Base-by-base conservation (phyloP, 2,113 vertebrate genomes). In the Peromyscus polionotus region DNA sequence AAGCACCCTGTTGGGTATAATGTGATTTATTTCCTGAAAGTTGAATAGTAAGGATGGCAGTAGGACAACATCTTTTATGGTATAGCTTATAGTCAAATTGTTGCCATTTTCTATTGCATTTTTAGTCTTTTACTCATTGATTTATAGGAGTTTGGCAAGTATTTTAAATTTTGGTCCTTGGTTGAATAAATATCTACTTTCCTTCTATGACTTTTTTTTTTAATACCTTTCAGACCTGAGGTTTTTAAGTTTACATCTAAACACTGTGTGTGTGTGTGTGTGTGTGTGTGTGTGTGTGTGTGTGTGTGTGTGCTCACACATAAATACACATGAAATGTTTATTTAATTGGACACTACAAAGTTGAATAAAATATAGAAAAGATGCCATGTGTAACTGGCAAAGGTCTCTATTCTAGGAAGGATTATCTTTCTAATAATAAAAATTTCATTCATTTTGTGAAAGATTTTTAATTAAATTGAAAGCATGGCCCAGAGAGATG, bases 371-470 rank as follows among this genome's bases (percentile, higher is more conserved):
- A 54, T 24, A 61, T 1, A n/a, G 20, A 97, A 86, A 90, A 13
- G 42, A 4, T 33, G 14, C 22, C 48, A 42, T 9, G 19, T 42
- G 87, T 81, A 51, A 81, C 51, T 84, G n/a, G 65, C 51, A 83
- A 91, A 92, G 17, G 57, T 90, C 91, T 63, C 9, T 90, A 22
- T 96, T 63, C 17, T 94, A 96, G 67, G 59, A 89, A 93, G 70
- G 22, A 65, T 22, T 80, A 77, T 39, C 31, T 92, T 84, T 33
- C 7, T 68, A 76, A 88, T 39, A 86, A 94, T 3, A 89, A 93
- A 86, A 17, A 89, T 68, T 84, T 10, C 83, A 68, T 3, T 13
- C 31, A 63, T 39, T 79, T 42, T 42, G 42, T 68, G n/a, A 85
- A 42, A 9, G 42, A 90, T 95, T 81, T 59, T 59, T 57, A 81